A percentile compares a stretch with the other conserved stretches of the same genome.
phyloP scores from a whole-genome alignment of 2,888 invertebrate genomes.

The Drosophila hamatofila region DNA sequence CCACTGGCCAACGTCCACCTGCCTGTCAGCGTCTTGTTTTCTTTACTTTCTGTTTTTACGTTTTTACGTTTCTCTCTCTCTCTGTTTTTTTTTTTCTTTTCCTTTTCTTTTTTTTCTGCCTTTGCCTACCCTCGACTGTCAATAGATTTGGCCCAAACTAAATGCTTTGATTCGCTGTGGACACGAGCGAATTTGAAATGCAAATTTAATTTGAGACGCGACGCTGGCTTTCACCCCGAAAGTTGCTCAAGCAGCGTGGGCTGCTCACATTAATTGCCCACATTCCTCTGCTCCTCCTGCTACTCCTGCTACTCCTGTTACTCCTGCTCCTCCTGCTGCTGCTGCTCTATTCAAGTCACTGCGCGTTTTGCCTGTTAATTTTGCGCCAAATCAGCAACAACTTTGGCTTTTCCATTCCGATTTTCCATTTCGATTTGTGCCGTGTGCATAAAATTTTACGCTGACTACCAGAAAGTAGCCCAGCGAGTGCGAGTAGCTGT shows the following conservation, averaged over 20 bases:
- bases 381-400: slow-evolving; percentile 81
- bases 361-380: slow-evolving; percentile 78
- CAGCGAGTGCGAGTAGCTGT: background rate
- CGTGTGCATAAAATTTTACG: slow-evolving; percentile 77
- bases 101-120: slow-evolving; percentile 9
- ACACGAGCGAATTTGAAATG: slow-evolving; percentile 75
- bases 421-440: slow-evolving; percentile 68
- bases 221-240: slow-evolving; percentile 38
- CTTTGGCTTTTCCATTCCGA: slow-evolving; percentile 64
- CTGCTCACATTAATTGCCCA: slow-evolving; percentile 71
- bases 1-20: slow-evolving; percentile 43
- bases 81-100: background rate
- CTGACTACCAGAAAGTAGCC: slow-evolving; percentile 65
- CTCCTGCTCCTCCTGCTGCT: background rate
- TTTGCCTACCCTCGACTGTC: slow-evolving; percentile 47
- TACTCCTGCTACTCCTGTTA: background rate
- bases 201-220: slow-evolving; percentile 82
- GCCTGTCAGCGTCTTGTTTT: slow-evolving; percentile 29
- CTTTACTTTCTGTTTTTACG: slow-evolving; percentile 8
- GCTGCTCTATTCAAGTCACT: background rate
- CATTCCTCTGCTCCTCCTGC: slow-evolving; percentile 23
- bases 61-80: background rate
- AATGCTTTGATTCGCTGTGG: slow-evolving; percentile 74
- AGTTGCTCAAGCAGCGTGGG: slow-evolving; percentile 11
- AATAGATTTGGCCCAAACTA: slow-evolving; percentile 72